Evolutionary conservation across 1,140 invertebrate species (phyloP).

Genomic region (Chrysopa pallens): DNA sequence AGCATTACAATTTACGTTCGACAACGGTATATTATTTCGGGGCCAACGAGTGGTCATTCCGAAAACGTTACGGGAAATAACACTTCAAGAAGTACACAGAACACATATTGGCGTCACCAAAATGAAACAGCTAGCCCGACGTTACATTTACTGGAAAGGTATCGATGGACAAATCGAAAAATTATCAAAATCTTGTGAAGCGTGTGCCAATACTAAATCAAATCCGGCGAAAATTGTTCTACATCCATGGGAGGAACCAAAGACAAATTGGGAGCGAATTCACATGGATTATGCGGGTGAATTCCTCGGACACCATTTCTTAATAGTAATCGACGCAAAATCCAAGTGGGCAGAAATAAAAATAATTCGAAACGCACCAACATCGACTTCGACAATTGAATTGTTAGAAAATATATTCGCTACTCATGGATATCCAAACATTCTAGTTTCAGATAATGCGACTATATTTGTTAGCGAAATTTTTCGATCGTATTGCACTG

Average conservation of each 20-base stretch:
- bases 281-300: slow-evolving; percentile 15
- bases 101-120: slow-evolving; percentile 14
- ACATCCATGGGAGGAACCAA: slow-evolving; percentile 13
- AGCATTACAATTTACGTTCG: no score
- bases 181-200: slow-evolving; percentile 9
- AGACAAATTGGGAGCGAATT: slow-evolving; percentile 11
- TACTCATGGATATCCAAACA: slow-evolving; percentile 11
- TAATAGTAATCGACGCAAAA: slow-evolving; percentile 15
- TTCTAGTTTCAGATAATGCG: slow-evolving; percentile 15
- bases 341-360: slow-evolving; percentile 18
- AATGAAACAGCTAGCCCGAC: slow-evolving; percentile 14
- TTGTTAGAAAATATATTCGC: slow-evolving; percentile 10
- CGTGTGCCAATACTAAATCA: slow-evolving; percentile 8
- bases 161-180: slow-evolving; percentile 16
- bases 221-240: slow-evolving; percentile 8
- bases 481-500: slow-evolving; percentile 11
- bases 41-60: slow-evolving; percentile 5
- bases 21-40: slow-evolving; percentile 1
- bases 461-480: slow-evolving; percentile 12
- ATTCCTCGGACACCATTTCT: slow-evolving; percentile 10
- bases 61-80: neutral
- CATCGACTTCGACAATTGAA: slow-evolving; percentile 7
- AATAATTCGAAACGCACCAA: slow-evolving; percentile 1
- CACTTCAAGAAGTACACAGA: neutral
- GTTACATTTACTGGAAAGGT: slow-evolving; percentile 11